These are phyloP conservation scores for Palythoa heliodiscus DNA, from an alignment of 92 coral and sea anemone genomes.

Conservation along the genomic window DNA sequence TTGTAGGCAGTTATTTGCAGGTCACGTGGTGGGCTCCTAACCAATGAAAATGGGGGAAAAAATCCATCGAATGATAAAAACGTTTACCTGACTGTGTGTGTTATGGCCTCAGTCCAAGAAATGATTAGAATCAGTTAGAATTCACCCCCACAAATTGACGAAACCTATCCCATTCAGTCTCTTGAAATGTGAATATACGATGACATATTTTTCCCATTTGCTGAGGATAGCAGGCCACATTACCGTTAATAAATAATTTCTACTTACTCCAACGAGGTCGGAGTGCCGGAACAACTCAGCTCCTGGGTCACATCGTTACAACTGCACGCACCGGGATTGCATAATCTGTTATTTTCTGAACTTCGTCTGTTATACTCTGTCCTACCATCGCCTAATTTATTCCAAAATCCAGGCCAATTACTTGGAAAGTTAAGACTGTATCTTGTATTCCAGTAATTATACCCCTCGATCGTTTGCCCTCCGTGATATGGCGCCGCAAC, in stretches of 20 bases:
- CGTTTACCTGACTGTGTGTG: too few relatives aligned
- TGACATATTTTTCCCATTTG: background rate
- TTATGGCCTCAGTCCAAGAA: too few relatives aligned
- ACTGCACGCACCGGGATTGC: slow-evolving; percentile 51
- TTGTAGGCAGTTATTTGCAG: too few relatives aligned
- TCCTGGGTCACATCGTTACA: slow-evolving; percentile 48
- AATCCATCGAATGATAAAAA: too few relatives aligned
- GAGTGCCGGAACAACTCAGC: slow-evolving; percentile 61
- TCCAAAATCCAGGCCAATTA: slow-evolving; percentile 97
- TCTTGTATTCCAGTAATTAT: slow-evolving; percentile 79
- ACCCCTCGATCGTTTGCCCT: slow-evolving; percentile 48
- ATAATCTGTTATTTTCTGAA: slow-evolving; percentile 2
- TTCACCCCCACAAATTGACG: too few relatives aligned
- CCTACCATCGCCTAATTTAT: slow-evolving; percentile 46
- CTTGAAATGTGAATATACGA: background rate
- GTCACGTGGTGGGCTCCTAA: too few relatives aligned
- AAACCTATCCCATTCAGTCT: too few relatives aligned
- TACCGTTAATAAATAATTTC: background rate
- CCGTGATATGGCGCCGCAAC: slow-evolving; percentile 59
- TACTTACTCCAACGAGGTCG: slow-evolving; percentile 32
- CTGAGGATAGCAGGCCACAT: background rate
- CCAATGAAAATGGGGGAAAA: too few relatives aligned
- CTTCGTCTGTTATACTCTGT: slow-evolving; percentile 50
- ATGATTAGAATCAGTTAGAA: too few relatives aligned
- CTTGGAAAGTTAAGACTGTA: slow-evolving; percentile 59